A percentile compares a stretch with the other conserved stretches of the same genome.
Conservation (phyloP, 2,113 vertebrate species). For the Danionella cerebrum region DNA sequence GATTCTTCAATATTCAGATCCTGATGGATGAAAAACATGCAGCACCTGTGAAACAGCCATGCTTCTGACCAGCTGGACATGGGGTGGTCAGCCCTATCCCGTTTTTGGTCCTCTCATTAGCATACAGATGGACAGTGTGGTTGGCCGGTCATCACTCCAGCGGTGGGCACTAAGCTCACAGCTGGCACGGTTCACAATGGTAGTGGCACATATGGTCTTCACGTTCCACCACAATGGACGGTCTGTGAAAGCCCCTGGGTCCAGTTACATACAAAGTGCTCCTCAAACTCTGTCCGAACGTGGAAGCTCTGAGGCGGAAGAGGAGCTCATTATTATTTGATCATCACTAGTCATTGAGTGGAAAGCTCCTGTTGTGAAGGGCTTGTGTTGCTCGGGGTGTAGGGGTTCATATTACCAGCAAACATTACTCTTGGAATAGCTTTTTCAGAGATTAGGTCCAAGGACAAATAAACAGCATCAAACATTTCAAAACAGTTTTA, state of each 20-base stretch:
- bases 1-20: background rate
- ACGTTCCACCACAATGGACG: constrained; percentile 31
- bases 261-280: constrained; percentile 62
- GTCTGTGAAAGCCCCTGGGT: constrained; percentile 49
- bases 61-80: constrained; percentile 17
- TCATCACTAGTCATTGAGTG: background rate
- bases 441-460: background rate
- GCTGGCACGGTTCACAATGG: constrained; percentile 50
- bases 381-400: background rate
- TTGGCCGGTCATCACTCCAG: constrained; percentile 39
- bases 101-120: constrained; percentile 43
- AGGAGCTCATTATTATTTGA: constrained; percentile 33
- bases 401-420: background rate
- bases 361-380: constrained; percentile 1
- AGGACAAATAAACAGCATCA: background rate
- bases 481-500: too few species aligned
- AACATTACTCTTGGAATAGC: background rate
- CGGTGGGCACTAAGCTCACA: constrained; percentile 40
- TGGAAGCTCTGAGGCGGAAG: background rate
- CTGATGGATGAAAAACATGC: background rate
- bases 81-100: constrained; percentile 26
- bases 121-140: constrained; percentile 60
- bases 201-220: constrained; percentile 56
- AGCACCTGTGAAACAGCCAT: constrained; percentile 1
- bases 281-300: background rate